Evolutionary conservation across 2,888 invertebrate species (phyloP).

Genomic region (Drosophila nr. perissopoda): DNA sequence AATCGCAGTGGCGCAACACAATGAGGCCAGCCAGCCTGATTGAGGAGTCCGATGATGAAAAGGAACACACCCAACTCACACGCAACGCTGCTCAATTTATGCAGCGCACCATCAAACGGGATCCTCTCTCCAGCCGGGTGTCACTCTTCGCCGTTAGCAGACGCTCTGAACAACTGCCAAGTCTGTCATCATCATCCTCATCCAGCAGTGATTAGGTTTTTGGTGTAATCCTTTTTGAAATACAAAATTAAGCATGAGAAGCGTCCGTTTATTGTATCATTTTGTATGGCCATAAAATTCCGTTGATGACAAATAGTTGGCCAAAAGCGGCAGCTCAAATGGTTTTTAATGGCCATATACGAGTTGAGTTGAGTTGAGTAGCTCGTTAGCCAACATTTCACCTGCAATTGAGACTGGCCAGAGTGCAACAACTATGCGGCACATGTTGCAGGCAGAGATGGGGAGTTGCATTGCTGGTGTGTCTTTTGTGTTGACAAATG

Average conservation of each 20-base stretch:
- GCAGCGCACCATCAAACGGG: neutral
- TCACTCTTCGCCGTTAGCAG: slow-evolving; percentile 13
- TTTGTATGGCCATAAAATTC: slow-evolving; percentile 39
- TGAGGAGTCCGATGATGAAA: neutral
- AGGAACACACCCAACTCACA: neutral
- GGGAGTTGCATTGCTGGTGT: slow-evolving; percentile 26
- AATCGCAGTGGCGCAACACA: neutral
- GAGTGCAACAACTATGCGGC: slow-evolving; percentile 23
- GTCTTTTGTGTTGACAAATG: slow-evolving; percentile 74
- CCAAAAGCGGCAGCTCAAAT: slow-evolving; percentile 29
- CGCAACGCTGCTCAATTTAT: neutral
- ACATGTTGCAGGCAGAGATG: slow-evolving; percentile 1
- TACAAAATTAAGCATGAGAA: slow-evolving; percentile 12
- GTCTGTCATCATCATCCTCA: neutral
- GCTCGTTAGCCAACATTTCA: slow-evolving; percentile 61
- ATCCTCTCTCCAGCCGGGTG: slow-evolving; percentile 22
- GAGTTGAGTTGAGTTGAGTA: slow-evolving; percentile 28
- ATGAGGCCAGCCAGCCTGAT: neutral
- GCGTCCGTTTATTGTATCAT: slow-evolving; percentile 30
- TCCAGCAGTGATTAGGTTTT: neutral
- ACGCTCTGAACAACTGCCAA: neutral
- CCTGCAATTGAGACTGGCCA: slow-evolving; percentile 40
- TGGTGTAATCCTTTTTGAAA: neutral
- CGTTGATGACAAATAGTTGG: slow-evolving; percentile 47
- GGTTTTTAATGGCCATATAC: slow-evolving; percentile 38